phyloP scores from a whole-genome alignment of 2,113 vertebrate genomes.

The Tenebrosternarchus preto region DNA sequence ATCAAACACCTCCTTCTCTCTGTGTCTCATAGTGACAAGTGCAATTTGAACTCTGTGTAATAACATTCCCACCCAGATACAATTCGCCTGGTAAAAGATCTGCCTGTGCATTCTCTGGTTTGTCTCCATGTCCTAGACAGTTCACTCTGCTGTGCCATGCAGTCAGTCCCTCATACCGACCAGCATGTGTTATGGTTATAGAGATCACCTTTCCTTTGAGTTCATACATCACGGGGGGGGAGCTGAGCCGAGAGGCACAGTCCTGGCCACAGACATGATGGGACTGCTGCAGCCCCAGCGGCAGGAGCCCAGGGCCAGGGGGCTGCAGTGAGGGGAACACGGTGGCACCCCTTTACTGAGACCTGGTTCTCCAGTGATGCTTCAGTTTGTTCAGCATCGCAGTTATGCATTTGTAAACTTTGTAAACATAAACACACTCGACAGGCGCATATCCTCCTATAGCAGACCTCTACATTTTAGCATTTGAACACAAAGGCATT shows the following conservation, averaged over 20 bases:
- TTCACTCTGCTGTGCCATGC: background rate
- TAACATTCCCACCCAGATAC: constrained; percentile 6
- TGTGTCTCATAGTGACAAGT: constrained; percentile 17
- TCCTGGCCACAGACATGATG: background rate
- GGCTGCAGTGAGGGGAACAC: background rate
- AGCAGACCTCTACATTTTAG: no score
- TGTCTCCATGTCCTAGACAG: background rate
- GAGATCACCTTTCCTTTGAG: background rate
- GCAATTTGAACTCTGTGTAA: constrained; percentile 22
- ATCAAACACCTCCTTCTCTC: background rate
- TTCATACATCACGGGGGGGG: background rate
- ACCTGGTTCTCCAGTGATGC: background rate
- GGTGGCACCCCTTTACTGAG: background rate
- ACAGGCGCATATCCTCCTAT: no score
- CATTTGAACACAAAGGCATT: no score
- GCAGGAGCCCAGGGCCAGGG: background rate
- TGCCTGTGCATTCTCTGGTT: background rate
- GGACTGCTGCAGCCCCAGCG: background rate
- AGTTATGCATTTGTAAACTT: background rate
- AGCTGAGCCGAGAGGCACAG: background rate
- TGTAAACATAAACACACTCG: no score
- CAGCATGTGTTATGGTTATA: no score
- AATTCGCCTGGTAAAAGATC: background rate
- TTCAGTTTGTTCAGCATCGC: constrained; percentile 11
- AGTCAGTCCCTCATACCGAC: background rate